Conservation (phyloP, 1,140 invertebrate genomes). For the Glossosoma conforme region DNA sequence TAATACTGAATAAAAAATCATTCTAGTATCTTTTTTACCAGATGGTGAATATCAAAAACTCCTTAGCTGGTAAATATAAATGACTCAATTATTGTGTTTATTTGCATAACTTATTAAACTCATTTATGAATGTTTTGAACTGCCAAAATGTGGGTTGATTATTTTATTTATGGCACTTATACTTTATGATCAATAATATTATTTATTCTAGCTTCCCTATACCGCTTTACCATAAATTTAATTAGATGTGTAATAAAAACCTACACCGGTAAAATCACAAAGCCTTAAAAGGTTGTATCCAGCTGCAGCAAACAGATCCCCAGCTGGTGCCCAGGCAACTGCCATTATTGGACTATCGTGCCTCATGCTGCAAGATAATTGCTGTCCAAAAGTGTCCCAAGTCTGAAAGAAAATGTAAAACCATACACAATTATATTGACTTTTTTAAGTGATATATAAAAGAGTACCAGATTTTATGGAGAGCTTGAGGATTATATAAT, state of each 20-base stretch:
- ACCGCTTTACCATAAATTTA: neutral
- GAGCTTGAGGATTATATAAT: no score
- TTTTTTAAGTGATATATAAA: constrained; percentile 15
- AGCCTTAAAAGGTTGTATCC: constrained; percentile 89
- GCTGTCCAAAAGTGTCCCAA: constrained; percentile 88
- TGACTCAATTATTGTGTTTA: no score
- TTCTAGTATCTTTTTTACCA: no score
- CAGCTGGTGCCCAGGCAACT: constrained; percentile 84
- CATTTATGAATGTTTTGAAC: no score
- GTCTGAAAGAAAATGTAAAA: constrained; percentile 51
- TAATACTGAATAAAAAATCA: no score
- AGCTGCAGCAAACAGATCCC: constrained; percentile 88
- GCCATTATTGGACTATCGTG: constrained; percentile 91
- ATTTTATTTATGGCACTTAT: neutral
- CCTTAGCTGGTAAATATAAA: no score
- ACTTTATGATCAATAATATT: neutral
- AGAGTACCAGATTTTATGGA: constrained; percentile 9
- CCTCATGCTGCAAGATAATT: constrained; percentile 73
- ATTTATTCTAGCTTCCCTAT: neutral
- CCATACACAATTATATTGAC: no score
- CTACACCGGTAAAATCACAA: constrained; percentile 90
- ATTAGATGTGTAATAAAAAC: constrained; percentile 32
- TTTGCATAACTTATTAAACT: no score
- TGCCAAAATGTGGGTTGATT: no score
- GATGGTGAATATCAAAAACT: no score